Base-by-base conservation (phyloP, 2,113 vertebrate species). In the Machaerirhynchus nigripectus region DNA sequence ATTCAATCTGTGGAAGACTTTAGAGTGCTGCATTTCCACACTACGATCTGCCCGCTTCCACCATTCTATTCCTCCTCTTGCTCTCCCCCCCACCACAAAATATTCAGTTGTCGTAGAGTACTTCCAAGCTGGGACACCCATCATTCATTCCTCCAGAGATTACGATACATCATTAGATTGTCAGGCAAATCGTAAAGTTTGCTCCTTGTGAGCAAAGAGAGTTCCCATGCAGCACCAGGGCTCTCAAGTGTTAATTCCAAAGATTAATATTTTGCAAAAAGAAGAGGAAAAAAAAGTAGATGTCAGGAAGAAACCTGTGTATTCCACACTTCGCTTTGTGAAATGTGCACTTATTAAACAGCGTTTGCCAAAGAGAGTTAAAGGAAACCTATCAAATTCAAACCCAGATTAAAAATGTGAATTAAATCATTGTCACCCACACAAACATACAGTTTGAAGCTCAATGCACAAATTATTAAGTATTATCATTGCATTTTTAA, bases 401-500 rank as follows among this genome's bases (percentile, higher is more conserved):
- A 95, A 83, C 65, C 44, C 81, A 33, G 73, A 39, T 61, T 75
- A 70, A 71, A 53, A 91, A 87, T n/a, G 26, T 61, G 47, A 82
- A 69, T 56, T 55, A 60, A 82, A 53, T 81, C 11, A 12, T 39
- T 24, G 5, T 27, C 44, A 80, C 50, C 37, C 56, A 53, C 57
- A 12, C 42, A 76, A 16, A 42, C 60, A 70, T 16, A 76, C 35
- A 35, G 63, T 42, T 87, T n/a, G 60, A 78, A 84, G 69, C 39
- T 84, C n/a, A 26, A 2, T 73, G 77, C 42, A 76, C 40, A 63
- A 59, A 49, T 61, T 74, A 65, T 89, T 55, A 65, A n/a, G 47
- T 60, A 42, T 57, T 73, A 63, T 17, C 6, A 0, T 60, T 56
- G 42, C 30, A 35, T 73, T 76, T 75, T 97, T 89, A 98, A 98